A percentile compares a stretch with the other conserved stretches of the same genome.
Conservation (phyloP, 2,113 vertebrate genomes). For the Ammospiza nelsoni region DNA sequence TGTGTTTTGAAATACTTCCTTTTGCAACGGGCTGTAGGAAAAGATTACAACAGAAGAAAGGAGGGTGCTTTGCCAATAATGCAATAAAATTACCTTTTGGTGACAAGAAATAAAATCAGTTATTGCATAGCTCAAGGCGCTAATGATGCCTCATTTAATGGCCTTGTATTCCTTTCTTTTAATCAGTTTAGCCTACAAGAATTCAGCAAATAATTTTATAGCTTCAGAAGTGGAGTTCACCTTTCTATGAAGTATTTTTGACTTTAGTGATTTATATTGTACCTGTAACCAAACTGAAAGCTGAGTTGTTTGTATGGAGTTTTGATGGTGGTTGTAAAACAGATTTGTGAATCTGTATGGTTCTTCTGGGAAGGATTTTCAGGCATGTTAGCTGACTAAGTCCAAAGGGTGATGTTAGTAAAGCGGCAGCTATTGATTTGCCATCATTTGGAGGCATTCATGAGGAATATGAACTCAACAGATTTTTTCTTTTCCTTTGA, state of each 20-base stretch:
- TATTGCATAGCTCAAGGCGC: neutral
- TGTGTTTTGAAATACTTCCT: neutral
- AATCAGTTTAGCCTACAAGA: neutral
- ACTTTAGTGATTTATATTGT: neutral
- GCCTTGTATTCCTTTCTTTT: neutral
- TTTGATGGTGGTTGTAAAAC: neutral
- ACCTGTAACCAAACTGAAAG: neutral
- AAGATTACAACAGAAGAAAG: neutral
- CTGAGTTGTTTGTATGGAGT: neutral
- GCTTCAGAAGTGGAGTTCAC: neutral
- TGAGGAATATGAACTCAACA: neutral
- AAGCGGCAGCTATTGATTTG: neutral
- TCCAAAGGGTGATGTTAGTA: neutral
- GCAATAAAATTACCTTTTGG: neutral
- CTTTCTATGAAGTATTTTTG: neutral
- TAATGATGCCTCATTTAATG: neutral
- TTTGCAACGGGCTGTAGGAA: neutral
- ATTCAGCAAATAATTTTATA: neutral
- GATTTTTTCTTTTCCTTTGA: neutral
- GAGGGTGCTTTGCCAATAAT: neutral
- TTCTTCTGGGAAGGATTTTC: slow-evolving; percentile 23
- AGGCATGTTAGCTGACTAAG: neutral
- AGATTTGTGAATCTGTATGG: neutral
- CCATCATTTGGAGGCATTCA: neutral
- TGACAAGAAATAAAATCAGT: neutral